These are phyloP conservation scores for Microtus pennsylvanicus DNA, from an alignment of 2,113 vertebrate species.

Conservation along the genomic window DNA sequence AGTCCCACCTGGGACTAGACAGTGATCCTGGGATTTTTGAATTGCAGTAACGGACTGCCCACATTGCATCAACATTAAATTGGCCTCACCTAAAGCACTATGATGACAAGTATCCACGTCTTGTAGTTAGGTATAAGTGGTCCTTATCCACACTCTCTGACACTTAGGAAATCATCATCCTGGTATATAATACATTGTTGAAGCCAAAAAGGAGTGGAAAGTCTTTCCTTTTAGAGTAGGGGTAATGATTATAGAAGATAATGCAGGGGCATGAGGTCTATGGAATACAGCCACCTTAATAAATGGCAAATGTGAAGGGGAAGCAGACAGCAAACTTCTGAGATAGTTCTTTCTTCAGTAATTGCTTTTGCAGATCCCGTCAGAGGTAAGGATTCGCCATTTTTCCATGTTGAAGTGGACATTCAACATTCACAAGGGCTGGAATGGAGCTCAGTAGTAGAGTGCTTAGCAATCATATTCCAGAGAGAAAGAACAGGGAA, in stretches of 20 bases:
- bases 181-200: not conserved
- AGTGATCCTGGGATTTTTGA: not conserved
- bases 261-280: not conserved
- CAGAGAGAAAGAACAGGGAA: not conserved
- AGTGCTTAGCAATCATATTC: not conserved
- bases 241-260: not conserved
- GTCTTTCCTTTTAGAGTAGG: not conserved
- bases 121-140: not conserved
- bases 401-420: not conserved
- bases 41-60: not conserved
- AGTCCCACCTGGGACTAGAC: not conserved
- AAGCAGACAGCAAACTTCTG: not conserved
- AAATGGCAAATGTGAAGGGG: not conserved
- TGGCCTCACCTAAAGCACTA: not conserved
- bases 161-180: not conserved
- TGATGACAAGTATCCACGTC: not conserved
- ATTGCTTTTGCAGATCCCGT: too few relatives aligned
- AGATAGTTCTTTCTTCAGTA: not conserved
- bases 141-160: not conserved
- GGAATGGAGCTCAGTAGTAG: not conserved
- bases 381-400: not conserved
- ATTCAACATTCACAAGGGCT: not conserved
- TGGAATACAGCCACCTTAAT: not conserved
- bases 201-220: not conserved
- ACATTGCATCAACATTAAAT: not conserved